phyloP scores from a whole-genome alignment of 64 coral and sea anemone genomes.

The Montipora foliosa region DNA sequence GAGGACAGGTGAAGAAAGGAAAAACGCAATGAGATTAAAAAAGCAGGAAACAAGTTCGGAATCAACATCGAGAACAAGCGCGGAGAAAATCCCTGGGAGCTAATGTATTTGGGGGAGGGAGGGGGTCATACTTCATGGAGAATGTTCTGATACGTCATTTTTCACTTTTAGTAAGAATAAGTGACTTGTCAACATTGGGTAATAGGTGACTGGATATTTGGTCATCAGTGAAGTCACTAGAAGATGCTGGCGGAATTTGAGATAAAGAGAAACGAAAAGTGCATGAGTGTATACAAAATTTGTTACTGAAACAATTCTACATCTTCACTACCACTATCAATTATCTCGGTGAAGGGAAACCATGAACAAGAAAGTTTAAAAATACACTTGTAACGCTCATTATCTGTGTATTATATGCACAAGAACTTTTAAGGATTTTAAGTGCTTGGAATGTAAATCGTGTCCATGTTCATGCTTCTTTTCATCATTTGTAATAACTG shows the following conservation, averaged over 20 bases:
- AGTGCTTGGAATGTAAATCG: slow-evolving; percentile 31
- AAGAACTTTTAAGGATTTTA: not conserved
- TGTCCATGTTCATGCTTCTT: not conserved
- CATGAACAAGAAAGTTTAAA: not conserved
- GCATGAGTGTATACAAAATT: not conserved
- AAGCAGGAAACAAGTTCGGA: too few species aligned
- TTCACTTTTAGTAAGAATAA: too few species aligned
- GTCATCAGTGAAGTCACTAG: not conserved
- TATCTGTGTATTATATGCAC: not conserved
- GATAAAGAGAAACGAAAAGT: not conserved
- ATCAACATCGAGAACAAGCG: too few species aligned
- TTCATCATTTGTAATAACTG: not conserved
- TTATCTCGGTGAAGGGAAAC: not conserved
- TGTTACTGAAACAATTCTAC: not conserved
- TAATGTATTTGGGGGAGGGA: too few species aligned
- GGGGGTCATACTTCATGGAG: too few species aligned
- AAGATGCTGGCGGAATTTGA: not conserved
- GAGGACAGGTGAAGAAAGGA: too few species aligned
- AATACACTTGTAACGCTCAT: not conserved
- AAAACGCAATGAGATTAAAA: too few species aligned
- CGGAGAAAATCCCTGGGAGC: too few species aligned
- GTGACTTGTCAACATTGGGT: too few species aligned
- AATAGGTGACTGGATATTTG: not conserved
- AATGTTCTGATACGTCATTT: too few species aligned
- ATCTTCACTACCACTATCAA: not conserved